Base-by-base conservation (phyloP, 2,113 vertebrate genomes). In the Otis tarda region DNA sequence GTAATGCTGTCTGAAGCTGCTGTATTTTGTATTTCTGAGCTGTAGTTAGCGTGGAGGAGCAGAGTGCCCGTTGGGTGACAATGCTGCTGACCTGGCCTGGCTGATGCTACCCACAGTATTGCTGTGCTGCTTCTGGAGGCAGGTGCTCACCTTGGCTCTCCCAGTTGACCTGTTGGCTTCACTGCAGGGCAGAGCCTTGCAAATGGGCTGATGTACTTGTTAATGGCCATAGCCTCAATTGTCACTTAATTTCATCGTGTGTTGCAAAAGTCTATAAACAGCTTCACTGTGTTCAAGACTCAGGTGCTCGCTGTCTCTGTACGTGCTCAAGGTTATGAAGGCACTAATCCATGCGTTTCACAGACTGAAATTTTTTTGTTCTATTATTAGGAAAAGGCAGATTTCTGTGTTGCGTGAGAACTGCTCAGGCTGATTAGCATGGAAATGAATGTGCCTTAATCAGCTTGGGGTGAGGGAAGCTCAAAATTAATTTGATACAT, bases 361-460 rank as follows among this genome's bases (percentile, higher is more conserved):
- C 45, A 87, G 68, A 21, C 10, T 35, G 35, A 45, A 12, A 0
- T 37, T 47, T 63, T 87, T 88, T 86, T 86, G 21, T 70, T 68
- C 45, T 89, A 19, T 94, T 56, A 37, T n/a, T 77, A 56, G 57
- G 55, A 95, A 94, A 87, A 90, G 12, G 43, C 68, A 23, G 37
- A 55, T 85, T 94, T 87, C 71, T 55, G 15, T 70, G 87, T 56
- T 93, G 78, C 14, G 35, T 83, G 61, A 87, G 92, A 96, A 49
- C 37, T 68, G 14, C 53, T 97, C 7, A 37, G 76, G 64, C 67
- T 97, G 86, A 96, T 95, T 84, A 97, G 53, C 89, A 89, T 97
- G 70, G 94, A 97, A 98, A 89, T 97, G 69, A 94, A 96, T 94
- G 87, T 96, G 83, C 81, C 37, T 78, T 97, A 96, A 98, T 97